A percentile compares a stretch with the other conserved stretches of the same genome.
phyloP scores from a whole-genome alignment of 2,888 invertebrate genomes.

The Parnassius smintheus region DNA sequence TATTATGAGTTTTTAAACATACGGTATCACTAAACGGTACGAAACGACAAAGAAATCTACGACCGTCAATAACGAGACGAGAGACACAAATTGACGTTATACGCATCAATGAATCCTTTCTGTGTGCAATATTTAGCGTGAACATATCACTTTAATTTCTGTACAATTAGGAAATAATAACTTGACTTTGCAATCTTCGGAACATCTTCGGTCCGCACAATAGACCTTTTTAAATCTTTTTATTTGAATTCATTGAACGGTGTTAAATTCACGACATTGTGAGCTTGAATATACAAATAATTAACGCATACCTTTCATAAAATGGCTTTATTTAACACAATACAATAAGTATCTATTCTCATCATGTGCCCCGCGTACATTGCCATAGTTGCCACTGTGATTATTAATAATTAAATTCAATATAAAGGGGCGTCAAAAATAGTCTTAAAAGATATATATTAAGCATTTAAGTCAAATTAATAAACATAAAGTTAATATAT shows the following conservation, averaged over 20 bases:
- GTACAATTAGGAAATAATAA: slow-evolving; percentile 54
- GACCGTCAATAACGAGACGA: slow-evolving; percentile 56
- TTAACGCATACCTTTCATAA: not conserved
- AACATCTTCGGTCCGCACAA: slow-evolving; percentile 53
- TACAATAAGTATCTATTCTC: no score
- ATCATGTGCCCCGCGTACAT: no score
- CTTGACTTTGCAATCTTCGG: slow-evolving; percentile 34
- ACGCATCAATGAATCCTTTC: slow-evolving; percentile 59
- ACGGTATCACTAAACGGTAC: slow-evolving; percentile 53
- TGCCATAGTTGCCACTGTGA: no score
- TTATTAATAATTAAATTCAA: no score
- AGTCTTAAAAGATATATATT: no score
- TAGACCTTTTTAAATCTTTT: slow-evolving; percentile 38
- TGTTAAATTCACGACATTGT: not conserved
- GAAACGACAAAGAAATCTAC: slow-evolving; percentile 60
- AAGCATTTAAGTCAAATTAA: no score
- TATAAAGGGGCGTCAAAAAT: no score
- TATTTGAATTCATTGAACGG: slow-evolving; percentile 35
- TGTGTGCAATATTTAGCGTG: slow-evolving; percentile 48
- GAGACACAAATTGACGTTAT: slow-evolving; percentile 47
- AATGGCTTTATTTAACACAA: not conserved
- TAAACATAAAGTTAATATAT: no score
- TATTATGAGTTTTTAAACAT: slow-evolving; percentile 30
- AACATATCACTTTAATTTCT: slow-evolving; percentile 51
- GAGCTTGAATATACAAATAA: not conserved